Evolutionary conservation across 2,888 invertebrate genomes (phyloP).

Genomic region (Adelognathus sp.): DNA sequence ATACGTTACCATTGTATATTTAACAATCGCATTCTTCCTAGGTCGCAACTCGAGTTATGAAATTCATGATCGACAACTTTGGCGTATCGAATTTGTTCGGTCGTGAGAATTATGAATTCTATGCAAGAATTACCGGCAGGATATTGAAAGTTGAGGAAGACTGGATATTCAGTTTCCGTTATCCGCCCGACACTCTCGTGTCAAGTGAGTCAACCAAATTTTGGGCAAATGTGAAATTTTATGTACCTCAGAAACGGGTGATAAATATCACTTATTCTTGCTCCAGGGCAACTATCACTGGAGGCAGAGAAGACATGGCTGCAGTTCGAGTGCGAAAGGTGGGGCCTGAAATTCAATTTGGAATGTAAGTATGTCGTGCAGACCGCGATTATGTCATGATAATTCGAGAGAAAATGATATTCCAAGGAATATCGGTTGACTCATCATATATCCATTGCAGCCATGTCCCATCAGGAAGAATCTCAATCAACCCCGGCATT

Average conservation of each 20-base stretch:
- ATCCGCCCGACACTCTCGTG: slow-evolving; percentile 87
- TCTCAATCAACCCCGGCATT: slow-evolving; percentile 94
- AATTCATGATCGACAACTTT: slow-evolving; percentile 98
- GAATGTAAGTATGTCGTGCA: slow-evolving; percentile 86
- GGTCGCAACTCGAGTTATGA: slow-evolving; percentile 98
- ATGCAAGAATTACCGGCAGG: slow-evolving; percentile 95
- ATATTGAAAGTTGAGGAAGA: slow-evolving; percentile 96
- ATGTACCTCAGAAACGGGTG: not conserved
- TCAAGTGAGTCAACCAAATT: slow-evolving; percentile 81
- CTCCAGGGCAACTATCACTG: slow-evolving; percentile 90
- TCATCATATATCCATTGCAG: slow-evolving; percentile 78
- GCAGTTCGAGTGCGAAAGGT: slow-evolving; percentile 94
- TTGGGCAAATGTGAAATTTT: not conserved
- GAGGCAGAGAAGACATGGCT: slow-evolving; percentile 95
- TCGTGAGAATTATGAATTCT: slow-evolving; percentile 96
- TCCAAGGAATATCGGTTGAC: not conserved
- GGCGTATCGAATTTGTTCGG: slow-evolving; percentile 98
- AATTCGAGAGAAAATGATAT: not conserved
- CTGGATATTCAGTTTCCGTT: slow-evolving; percentile 97
- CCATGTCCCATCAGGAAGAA: slow-evolving; percentile 92
- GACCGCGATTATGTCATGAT: too few relatives aligned
- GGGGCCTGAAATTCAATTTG: slow-evolving; percentile 91
- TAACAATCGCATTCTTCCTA: slow-evolving; percentile 77
- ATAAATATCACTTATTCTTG: slow-evolving; percentile 61
- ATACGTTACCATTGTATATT: slow-evolving; percentile 7